Evolutionary conservation across 2,797 vertebrate genomes (phyloP).

Genomic region (Gymnothorax javanicus): DNA sequence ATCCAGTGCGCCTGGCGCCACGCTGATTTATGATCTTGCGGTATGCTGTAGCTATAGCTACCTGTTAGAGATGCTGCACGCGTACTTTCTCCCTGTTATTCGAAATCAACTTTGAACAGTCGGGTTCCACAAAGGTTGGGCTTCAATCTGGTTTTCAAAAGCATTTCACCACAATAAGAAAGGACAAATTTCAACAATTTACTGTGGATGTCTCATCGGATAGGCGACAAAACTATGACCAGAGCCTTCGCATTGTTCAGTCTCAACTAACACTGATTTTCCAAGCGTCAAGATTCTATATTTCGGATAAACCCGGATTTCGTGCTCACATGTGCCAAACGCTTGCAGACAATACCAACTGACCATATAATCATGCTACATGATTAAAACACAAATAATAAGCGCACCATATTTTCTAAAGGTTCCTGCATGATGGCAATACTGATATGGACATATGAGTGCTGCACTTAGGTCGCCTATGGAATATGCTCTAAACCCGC

Average conservation of each 20-base stretch:
- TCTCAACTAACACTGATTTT: background rate
- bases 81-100: background rate
- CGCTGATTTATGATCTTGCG: slow-evolving; percentile 17
- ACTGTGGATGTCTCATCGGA: background rate
- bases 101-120: background rate
- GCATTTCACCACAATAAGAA: background rate
- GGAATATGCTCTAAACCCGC: background rate
- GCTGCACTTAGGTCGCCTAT: background rate
- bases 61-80: slow-evolving; percentile 7
- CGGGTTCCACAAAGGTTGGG: background rate
- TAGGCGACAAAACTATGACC: background rate
- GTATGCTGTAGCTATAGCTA: slow-evolving; percentile 11
- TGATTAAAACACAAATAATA: background rate
- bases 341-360: background rate
- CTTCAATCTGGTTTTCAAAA: background rate
- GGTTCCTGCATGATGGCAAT: background rate
- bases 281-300: background rate
- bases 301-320: background rate
- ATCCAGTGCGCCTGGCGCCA: background rate
- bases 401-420: background rate
- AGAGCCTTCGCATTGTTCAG: background rate
- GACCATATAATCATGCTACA: background rate
- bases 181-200: background rate
- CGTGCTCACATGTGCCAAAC: background rate
- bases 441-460: background rate